Evolutionary conservation across 2,888 invertebrate species (phyloP), one percentile per base, ranked within the genome.

Genomic region (Opisthograptis luteolata): DNA sequence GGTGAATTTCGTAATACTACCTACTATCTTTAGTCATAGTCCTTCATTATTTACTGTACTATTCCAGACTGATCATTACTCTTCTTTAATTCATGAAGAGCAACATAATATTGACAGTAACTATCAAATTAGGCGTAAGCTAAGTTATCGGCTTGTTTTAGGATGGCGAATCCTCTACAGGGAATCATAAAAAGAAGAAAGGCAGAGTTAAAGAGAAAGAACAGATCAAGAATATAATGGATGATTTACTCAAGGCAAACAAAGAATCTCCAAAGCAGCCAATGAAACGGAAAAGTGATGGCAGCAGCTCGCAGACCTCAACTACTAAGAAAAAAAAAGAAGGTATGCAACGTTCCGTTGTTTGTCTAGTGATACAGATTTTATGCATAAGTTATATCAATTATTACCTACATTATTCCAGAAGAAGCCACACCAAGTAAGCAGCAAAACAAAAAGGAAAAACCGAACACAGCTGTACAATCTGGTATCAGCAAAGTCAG

Each of bases 241-340:
- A 43, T 2, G 15, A 17, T n/a, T 25, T 32, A 25, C 27, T 13
- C 39, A 49, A 54, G 20, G 34, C 12, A 44, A 37, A 48, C n/a
- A 50, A 48, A 25, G 80, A 82, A 22, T 31, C 49, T 7, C 62
- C 64, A 22, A 84, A 73, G 55, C 84, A 75, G 51, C 60, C 60
- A 31, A 60, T 75, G 12, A 89, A 89, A 60, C 72, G 87, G 39
- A 88, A 83, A 73, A 84, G 81, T 62, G 83, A 83, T 62, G 64
- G 64, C 13, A 22, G 36, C 20, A 54, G 62, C 41, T 72, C 70
- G 24, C 75, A 70, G 20, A 71, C 56, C 22, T 53, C 69, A 24
- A 60, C 63, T 0, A 76, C 62, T 35, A 79, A 80, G 52, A 80
- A 71, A 58, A 60, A 58, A 13, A 84, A 72, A 64, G 73, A 73